Evolutionary conservation across 2,113 vertebrate species (phyloP).

Genomic region (Apodemus speciosus): DNA sequence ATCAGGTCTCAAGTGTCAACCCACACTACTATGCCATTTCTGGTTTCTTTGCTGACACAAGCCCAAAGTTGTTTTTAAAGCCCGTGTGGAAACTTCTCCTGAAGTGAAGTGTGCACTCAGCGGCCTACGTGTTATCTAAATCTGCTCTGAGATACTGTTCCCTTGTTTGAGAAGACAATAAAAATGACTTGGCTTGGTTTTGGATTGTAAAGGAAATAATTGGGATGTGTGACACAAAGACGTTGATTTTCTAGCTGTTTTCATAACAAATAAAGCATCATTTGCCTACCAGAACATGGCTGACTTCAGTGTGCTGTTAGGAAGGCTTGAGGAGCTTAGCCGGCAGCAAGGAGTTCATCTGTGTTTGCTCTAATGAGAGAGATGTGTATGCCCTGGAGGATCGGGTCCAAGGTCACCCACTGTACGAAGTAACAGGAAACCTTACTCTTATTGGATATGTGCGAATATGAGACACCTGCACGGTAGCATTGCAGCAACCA

Average conservation of each 20-base stretch:
- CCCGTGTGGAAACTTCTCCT: background rate
- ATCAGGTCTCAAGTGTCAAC: slow-evolving; percentile 68
- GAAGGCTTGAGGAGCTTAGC: slow-evolving; percentile 6
- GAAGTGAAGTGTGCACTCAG: background rate
- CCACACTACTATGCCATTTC: slow-evolving; percentile 45
- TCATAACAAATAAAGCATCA: slow-evolving; percentile 74
- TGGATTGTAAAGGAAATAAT: slow-evolving; percentile 78
- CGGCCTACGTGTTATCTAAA: slow-evolving; percentile 34
- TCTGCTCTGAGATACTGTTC: slow-evolving; percentile 37
- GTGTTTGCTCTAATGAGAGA: slow-evolving; percentile 56
- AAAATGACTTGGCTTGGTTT: slow-evolving; percentile 62
- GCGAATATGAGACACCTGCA: background rate
- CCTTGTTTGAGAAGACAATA: slow-evolving; percentile 60
- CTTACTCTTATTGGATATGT: background rate
- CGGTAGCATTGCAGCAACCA: background rate
- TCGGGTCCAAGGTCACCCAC: background rate
- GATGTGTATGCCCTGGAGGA: background rate
- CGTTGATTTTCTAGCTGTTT: slow-evolving; percentile 77
- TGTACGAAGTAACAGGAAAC: slow-evolving; percentile 38
- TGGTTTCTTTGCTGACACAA: slow-evolving; percentile 67
- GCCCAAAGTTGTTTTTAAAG: slow-evolving; percentile 45
- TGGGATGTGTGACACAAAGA: slow-evolving; percentile 75
- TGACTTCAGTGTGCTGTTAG: slow-evolving; percentile 36
- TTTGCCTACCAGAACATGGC: slow-evolving; percentile 71
- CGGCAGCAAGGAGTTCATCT: slow-evolving; percentile 31